A percentile compares a stretch with the other conserved stretches of the same genome.
Conservation (phyloP, 2,113 vertebrate genomes). For the Myrmecophaga tridactyla region DNA sequence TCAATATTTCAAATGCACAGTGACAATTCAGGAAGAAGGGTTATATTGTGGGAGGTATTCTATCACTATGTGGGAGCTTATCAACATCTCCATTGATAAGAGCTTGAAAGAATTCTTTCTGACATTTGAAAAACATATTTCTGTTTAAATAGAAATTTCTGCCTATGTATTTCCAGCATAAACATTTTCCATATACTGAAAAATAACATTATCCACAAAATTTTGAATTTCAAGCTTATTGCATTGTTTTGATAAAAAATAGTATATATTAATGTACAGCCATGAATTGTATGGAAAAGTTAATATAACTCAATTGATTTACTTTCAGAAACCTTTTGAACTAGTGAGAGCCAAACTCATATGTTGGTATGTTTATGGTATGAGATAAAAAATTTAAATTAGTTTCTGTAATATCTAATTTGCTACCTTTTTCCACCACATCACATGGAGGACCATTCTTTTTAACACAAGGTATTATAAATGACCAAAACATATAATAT, state of each 20-base stretch:
- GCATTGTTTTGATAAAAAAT: background rate
- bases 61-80: background rate
- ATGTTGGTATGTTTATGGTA: conserved; percentile 53
- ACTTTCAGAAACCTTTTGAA: conserved; percentile 58
- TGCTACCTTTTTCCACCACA: conserved; percentile 49
- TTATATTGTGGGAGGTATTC: background rate
- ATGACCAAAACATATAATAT: conserved; percentile 24
- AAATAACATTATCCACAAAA: background rate
- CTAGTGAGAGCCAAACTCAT: conserved; percentile 63
- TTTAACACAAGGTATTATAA: conserved; percentile 30
- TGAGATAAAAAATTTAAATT: conserved; percentile 54
- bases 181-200: background rate
- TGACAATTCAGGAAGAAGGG: background rate
- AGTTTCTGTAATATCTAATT: conserved; percentile 48
- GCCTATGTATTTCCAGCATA: background rate
- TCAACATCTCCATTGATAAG: background rate
- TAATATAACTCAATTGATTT: conserved; percentile 55
- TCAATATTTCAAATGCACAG: background rate
- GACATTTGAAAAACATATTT: background rate
- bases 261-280: background rate
- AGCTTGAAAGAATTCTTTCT: conserved; percentile 27
- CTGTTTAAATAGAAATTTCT: background rate
- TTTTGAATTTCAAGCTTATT: conserved; percentile 25
- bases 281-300: background rate
- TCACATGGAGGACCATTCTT: conserved; percentile 44